These are phyloP conservation scores for Tadarida brasiliensis DNA, from an alignment of 2,797 vertebrate species.

Conservation along the genomic window DNA sequence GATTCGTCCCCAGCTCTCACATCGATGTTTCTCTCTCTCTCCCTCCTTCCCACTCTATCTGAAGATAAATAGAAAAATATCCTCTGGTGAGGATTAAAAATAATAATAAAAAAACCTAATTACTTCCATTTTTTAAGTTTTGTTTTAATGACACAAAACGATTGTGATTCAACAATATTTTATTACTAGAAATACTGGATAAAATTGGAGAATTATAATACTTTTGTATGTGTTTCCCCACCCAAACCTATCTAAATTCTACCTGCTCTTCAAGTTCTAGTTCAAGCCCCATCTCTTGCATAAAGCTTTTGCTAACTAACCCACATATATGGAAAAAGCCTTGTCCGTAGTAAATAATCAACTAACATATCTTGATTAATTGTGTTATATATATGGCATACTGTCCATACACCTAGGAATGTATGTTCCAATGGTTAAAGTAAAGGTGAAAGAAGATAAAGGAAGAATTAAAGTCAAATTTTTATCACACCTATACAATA, in stretches of 20 bases:
- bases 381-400: not conserved
- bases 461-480: not conserved
- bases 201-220: not conserved
- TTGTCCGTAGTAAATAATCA: not conserved
- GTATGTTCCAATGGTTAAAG: not conserved
- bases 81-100: not conserved
- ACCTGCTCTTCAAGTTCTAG: not conserved
- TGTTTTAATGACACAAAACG: not conserved
- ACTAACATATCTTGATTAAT: not conserved
- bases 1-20: no score
- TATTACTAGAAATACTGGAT: constrained; percentile 15
- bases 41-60: no score
- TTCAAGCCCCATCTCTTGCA: not conserved
- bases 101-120: not conserved
- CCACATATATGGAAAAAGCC: not conserved
- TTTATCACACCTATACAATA: not conserved
- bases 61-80: no score
- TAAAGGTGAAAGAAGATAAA: constrained; percentile 41
- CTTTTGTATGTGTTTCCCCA: not conserved
- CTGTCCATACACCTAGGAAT: not conserved
- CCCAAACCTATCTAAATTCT: not conserved
- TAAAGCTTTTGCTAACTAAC: not conserved
- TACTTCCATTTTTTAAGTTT: not conserved
- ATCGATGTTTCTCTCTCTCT: no score
- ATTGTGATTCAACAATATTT: not conserved